phyloP scores from a whole-genome alignment of 2,113 vertebrate genomes.

The Alouatta palliata region DNA sequence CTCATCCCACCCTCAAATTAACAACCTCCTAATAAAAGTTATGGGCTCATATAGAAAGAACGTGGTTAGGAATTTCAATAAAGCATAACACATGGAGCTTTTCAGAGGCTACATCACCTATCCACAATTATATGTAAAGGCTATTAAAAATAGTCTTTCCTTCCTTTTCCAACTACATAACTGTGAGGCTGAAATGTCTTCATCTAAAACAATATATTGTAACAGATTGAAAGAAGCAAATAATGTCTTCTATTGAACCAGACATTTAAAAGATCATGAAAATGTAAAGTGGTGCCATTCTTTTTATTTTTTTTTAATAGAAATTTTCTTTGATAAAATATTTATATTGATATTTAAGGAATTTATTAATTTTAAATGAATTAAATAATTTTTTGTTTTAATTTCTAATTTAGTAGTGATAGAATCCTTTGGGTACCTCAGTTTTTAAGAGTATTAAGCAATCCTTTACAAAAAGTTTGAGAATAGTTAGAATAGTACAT shows the following conservation, averaged over 20 bases:
- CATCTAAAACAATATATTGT: not conserved
- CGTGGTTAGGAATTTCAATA: not conserved
- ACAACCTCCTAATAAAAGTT: not conserved
- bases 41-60: not conserved
- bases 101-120: not conserved
- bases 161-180: not conserved
- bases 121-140: not conserved
- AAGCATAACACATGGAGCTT: not conserved
- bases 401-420: not conserved
- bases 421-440: not conserved
- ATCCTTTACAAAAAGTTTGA: not conserved
- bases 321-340: not conserved
- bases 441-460: not conserved
- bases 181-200: not conserved
- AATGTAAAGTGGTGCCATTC: not conserved
- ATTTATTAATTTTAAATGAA: slow-evolving; percentile 10
- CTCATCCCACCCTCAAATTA: not conserved
- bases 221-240: not conserved
- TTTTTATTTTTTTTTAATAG: not conserved
- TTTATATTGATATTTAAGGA: not conserved
- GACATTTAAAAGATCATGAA: not conserved
- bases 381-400: not conserved
- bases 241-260: not conserved
- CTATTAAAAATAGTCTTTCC: not conserved
- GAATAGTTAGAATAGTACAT: not conserved